Evolutionary conservation across 2,113 vertebrate genomes (phyloP).

Genomic region (Ailurus styani): DNA sequence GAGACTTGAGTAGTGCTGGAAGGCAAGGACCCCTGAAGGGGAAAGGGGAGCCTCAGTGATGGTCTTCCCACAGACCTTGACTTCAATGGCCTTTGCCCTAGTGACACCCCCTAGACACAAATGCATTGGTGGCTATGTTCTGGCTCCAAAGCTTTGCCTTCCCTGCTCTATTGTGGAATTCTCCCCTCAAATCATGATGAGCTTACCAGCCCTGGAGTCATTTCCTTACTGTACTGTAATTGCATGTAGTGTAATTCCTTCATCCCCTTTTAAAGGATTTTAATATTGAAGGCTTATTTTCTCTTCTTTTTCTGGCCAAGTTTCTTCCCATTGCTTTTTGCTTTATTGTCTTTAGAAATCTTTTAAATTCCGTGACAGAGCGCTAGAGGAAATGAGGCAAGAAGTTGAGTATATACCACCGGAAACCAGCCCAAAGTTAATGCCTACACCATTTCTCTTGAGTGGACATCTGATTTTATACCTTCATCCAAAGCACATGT

Average conservation of each 20-base stretch:
- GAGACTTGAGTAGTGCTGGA: neutral
- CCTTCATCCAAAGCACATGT: neutral
- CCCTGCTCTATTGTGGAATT: neutral
- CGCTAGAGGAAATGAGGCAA: conserved; percentile 46
- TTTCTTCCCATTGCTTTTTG: conserved; percentile 50
- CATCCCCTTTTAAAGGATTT: conserved; percentile 46
- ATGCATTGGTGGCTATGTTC: neutral
- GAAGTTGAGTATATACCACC: neutral
- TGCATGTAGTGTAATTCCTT: conserved; percentile 44
- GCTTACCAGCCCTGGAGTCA: conserved; percentile 27
- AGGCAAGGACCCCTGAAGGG: neutral
- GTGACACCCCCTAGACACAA: neutral
- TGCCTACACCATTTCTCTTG: neutral
- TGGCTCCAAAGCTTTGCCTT: neutral
- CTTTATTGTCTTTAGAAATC: conserved; percentile 58
- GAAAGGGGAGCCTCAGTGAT: neutral
- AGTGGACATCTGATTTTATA: conserved; percentile 1
- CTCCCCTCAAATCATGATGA: conserved; percentile 13
- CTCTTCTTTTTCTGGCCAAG: conserved; percentile 25
- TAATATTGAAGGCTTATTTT: conserved; percentile 56
- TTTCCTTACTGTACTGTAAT: conserved; percentile 54
- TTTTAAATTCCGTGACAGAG: conserved; percentile 32
- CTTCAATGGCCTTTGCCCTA: neutral
- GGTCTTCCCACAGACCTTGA: neutral
- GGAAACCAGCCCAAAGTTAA: neutral